phyloP scores from a whole-genome alignment of 2,797 vertebrate species.

The Hafferia zeledoni region DNA sequence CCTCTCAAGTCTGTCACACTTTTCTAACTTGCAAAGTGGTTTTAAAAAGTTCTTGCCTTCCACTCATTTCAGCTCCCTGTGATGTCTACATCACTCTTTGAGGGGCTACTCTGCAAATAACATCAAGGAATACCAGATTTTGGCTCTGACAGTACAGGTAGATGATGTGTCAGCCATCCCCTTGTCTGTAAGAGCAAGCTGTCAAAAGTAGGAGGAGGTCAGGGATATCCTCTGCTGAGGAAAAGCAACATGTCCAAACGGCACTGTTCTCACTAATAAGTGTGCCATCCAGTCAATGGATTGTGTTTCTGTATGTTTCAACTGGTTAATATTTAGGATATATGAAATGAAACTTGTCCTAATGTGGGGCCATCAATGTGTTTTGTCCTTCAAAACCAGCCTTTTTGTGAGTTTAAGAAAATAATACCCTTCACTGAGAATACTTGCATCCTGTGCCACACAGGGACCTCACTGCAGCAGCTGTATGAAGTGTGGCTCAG shows the following conservation, averaged over 20 bases:
- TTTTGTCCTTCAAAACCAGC: neutral
- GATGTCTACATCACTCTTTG: neutral
- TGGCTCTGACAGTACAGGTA: neutral
- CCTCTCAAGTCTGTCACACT: neutral
- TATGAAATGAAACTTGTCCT: neutral
- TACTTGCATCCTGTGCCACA: neutral
- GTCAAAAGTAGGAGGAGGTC: neutral
- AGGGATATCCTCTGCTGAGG: neutral
- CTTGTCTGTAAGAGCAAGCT: neutral
- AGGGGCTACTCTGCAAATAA: neutral
- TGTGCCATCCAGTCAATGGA: neutral
- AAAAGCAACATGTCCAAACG: neutral
- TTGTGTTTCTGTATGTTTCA: neutral
- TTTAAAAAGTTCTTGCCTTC: neutral
- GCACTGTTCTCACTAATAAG: neutral
- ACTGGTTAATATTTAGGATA: neutral
- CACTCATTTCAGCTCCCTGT: neutral
- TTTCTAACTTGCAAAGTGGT: neutral
- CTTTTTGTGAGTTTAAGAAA: neutral
- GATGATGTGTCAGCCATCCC: neutral
- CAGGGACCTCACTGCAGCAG: neutral
- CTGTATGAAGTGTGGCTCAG: neutral
- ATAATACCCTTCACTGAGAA: neutral
- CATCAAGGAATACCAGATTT: neutral
- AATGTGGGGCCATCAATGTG: neutral